Evolutionary conservation across 2,113 vertebrate genomes (phyloP), one percentile per base, ranked within the genome.

Genomic region (Petrocephalus microphthalmus): DNA sequence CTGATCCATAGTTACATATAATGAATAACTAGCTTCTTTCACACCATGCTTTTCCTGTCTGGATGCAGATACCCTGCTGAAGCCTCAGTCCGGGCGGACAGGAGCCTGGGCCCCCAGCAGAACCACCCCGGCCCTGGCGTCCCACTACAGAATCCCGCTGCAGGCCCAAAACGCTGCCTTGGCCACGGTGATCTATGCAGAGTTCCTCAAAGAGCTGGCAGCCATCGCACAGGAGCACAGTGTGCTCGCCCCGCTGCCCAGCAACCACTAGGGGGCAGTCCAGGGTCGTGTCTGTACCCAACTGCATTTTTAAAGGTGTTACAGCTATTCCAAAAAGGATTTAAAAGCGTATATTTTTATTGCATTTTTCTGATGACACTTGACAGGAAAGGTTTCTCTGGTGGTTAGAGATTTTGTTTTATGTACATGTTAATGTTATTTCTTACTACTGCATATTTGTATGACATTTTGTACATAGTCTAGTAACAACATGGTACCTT

Each of bases 161-260:
- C 94, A 96, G 0, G 95, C 95, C 93, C 95, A 95, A 92, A 97
- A 96, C 88, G 89, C 95, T 0, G 94, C 97, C 57, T 96, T 98
- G 0, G 97, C 97, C 5, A 95, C 97, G 0, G 94, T 98, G 87
- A 96, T 99, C 51, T 99, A 95, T 64, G 96, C 96, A 0, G 98
- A 99, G 94, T 99, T 99, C 92, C 95, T 99, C 86, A 99, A 99
- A 91, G 98, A 99, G 90, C 94, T 99, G 92, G 97, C 98, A 0
- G 98, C 98, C 91, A 92, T 98, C 53, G 96, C 97, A 5, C 97
- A 97, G 89, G 96, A 97, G 84, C 96, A 97, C 94, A 96, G 96
- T 74, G 93, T 96, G 81, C 93, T 96, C 57, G 95, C 94, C 92
- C 95, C 93, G 92, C 93, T 92, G 89, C 8, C 92, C 86, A 89